Base-by-base conservation (phyloP, 2,113 vertebrate genomes). In the Leptosomus discolor region DNA sequence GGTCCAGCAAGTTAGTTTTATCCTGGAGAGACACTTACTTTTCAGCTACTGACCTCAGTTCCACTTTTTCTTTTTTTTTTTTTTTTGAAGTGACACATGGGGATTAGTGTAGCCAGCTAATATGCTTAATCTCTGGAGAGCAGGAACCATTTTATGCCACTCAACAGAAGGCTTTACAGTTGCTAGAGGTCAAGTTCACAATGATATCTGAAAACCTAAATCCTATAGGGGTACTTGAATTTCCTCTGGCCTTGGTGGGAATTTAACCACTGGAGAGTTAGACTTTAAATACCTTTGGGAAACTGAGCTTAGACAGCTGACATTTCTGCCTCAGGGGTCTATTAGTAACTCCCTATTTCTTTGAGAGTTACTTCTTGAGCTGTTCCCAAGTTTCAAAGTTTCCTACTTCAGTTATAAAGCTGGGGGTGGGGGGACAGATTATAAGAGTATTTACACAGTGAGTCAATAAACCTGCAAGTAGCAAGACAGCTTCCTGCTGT, bases 121-220 rank as follows among this genome's bases (percentile, higher is more conserved):
- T 80, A 82, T 11, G 4, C 51, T 69, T 92, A 53, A 83, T 83
- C 93, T 91, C 84, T 68, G n/a, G 84, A 91, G 92, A 77, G 53
- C 51, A 83, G 64, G 41, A 95, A 94, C 85, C 84, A 86, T 93
- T 94, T 95, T 90, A 68, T 92, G 64, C 83, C 85, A 93, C 63
- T 94, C 89, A 92, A 24, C 89, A 71, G 45, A 21, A 88, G 86
- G 61, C 70, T 81, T 95, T 96, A 74, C 5, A 6, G 77, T 88
- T 67, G 53, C 73, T 85, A 87, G 87, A 76, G 87, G 90, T 96
- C 93, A 96, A 94, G 91, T 85, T 85, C 58, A 73, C 43, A 61
- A 53, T 54, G 48, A 51, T 93, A 91, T 73, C 84, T 90, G 78
- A 64, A 96, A 94, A 83, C 36, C 34, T 91, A 73, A 89, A 91